Evolutionary conservation across 2,113 vertebrate genomes (phyloP), one percentile per base, ranked within the genome.

Genomic region (Campylomormyrus numenius): DNA sequence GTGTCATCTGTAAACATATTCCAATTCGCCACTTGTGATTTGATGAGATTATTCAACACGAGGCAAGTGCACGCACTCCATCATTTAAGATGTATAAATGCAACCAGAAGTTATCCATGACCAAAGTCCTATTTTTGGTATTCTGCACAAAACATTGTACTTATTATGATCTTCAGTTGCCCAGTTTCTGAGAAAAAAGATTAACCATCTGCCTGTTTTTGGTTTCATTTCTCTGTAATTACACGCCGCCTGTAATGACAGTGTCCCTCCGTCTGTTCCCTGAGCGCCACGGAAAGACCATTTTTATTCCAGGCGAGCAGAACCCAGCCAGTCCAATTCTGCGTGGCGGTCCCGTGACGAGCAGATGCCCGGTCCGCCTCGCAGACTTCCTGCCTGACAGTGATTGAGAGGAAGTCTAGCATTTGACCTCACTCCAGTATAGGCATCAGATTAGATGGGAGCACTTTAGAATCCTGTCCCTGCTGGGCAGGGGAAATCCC

Each of bases 371-470:
- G 8, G 35, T 48, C n/a, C 46, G 17, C 83, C 84, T 90, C 66
- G 42, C 87, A 56, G 74, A 88, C 52, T 62, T 84, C 56, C 53
- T 66, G 88, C 24, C 19, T 88, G 90, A 92, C 91, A 92, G 88
- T 91, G 91, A 91, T 91, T 88, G 89, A 91, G 89, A 88, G 89
- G 74, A 88, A 85, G 70, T 91, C 88, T 58, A 84, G 24, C 88
- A 45, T 42, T 21, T 86, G 39, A 89, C 89, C 87, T 89, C 88
- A 89, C 49, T 53, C 88, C 3, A 66, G 46, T 90, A 62, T 24
- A 56, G 46, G 84, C 52, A 89, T 56, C 31, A 53, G 91, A 89
- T 91, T 90, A 90, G 89, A 91, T 52, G 80, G 89, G 88, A 85
- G 58, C 91, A 91, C 90, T 85, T 85, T 89, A 70, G 86, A 74